phyloP scores from a whole-genome alignment of 1,140 invertebrate species.

The Portunus trituberculatus region DNA sequence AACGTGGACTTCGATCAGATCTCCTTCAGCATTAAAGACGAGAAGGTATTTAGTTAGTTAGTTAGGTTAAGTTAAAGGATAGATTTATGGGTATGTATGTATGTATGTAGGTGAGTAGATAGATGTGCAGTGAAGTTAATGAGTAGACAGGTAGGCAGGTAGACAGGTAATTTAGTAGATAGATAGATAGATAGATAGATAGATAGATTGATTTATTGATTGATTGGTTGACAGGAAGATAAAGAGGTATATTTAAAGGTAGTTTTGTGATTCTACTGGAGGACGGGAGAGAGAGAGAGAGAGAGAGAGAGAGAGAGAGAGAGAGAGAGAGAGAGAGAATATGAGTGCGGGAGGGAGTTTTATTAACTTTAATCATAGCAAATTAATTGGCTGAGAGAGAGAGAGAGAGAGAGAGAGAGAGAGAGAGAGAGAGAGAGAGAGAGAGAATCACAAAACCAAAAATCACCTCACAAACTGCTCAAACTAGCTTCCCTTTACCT shows the following conservation, averaged over 20 bases:
- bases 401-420: constrained; percentile 14
- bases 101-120: too few relatives aligned
- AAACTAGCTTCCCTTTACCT: too few relatives aligned
- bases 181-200: neutral
- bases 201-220: neutral
- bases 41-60: constrained; percentile 78
- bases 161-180: neutral
- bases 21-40: constrained; percentile 81
- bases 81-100: too few relatives aligned
- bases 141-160: neutral
- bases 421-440: neutral
- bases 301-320: neutral
- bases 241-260: too few relatives aligned
- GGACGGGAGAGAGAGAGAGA: neutral
- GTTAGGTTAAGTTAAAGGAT: neutral
- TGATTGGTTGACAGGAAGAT: too few relatives aligned
- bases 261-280: too few relatives aligned
- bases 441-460: neutral
- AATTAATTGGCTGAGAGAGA: neutral
- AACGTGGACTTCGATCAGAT: neutral
- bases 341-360: neutral
- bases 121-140: too few relatives aligned
- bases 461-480: too few relatives aligned
- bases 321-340: constrained; percentile 11
- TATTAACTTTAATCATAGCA: too few relatives aligned